A percentile compares a stretch with the other conserved stretches of the same genome.
Conservation (phyloP, 2,113 vertebrate genomes). For the Brachyhypopomus occidentalis region DNA sequence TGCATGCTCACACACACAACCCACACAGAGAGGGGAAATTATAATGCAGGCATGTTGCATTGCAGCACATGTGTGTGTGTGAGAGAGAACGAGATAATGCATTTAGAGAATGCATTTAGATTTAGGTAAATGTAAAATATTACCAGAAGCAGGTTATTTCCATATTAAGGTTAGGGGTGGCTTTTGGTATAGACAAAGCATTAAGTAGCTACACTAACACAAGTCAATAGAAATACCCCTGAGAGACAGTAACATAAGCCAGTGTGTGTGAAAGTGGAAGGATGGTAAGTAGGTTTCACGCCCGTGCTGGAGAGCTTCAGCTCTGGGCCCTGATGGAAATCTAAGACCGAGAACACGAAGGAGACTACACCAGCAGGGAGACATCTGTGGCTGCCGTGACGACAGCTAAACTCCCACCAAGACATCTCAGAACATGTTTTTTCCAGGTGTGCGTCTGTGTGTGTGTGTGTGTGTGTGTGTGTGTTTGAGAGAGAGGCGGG, state of each 20-base stretch:
- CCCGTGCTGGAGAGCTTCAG: constrained; percentile 41
- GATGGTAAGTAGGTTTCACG: constrained; percentile 32
- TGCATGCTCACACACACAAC: neutral
- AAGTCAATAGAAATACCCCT: neutral
- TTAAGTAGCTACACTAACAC: too few relatives aligned
- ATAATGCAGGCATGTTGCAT: neutral
- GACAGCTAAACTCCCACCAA: constrained; percentile 68
- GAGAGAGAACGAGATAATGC: neutral
- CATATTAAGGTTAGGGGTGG: too few relatives aligned
- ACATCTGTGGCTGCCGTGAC: constrained; percentile 65
- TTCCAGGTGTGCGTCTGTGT: constrained; percentile 56
- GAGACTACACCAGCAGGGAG: constrained; percentile 58
- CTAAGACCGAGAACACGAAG: constrained; percentile 57
- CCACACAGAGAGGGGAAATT: neutral
- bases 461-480: constrained; percentile 4
- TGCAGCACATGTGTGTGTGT: neutral
- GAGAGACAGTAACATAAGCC: neutral
- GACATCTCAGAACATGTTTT: constrained; percentile 70
- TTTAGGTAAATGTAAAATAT: too few relatives aligned
- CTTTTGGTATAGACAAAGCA: too few relatives aligned
- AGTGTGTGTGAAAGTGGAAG: constrained; percentile 5
- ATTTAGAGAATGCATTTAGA: too few relatives aligned
- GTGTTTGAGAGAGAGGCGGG: neutral
- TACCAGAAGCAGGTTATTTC: too few relatives aligned
- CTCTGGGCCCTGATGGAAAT: constrained; percentile 71